phyloP scores from a whole-genome alignment of 2,113 vertebrate species.

The Tursiops truncatus region DNA sequence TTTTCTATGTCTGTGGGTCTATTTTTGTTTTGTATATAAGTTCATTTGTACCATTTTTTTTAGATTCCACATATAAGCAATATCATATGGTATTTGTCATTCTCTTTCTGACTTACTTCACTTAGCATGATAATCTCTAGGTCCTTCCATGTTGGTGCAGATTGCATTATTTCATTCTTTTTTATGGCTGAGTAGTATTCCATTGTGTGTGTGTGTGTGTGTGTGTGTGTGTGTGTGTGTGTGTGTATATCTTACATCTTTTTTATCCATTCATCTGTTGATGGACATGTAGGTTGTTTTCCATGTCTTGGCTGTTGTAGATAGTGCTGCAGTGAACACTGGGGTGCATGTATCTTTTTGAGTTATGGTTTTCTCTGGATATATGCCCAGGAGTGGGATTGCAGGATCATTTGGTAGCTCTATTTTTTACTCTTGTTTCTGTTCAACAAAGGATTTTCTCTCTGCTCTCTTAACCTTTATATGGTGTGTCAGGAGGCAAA shows the following conservation, averaged over 20 bases:
- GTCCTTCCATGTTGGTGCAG: too few species aligned
- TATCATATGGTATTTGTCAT: too few species aligned
- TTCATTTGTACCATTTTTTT: not conserved
- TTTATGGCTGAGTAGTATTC: too few species aligned
- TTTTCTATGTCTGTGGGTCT: not conserved
- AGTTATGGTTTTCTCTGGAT: not conserved
- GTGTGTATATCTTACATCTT: too few species aligned
- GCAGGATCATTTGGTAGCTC: not conserved
- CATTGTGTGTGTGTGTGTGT: too few species aligned
- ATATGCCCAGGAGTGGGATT: not conserved
- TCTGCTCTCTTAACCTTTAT: not conserved
- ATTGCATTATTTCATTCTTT: too few species aligned
- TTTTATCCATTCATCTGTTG: not conserved
- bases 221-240: not conserved
- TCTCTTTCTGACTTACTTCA: too few species aligned
- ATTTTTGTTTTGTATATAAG: not conserved
- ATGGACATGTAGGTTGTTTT: not conserved
- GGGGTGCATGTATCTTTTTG: not conserved
- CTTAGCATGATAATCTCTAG: too few species aligned
- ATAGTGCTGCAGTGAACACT: not conserved
- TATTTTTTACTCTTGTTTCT: not conserved
- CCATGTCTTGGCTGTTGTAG: not conserved
- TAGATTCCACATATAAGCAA: too few species aligned
- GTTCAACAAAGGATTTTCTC: not conserved
- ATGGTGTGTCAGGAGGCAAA: not conserved